These are phyloP conservation scores for Tenthredo notha DNA, from an alignment of 2,888 invertebrate species.

Conservation along the genomic window DNA sequence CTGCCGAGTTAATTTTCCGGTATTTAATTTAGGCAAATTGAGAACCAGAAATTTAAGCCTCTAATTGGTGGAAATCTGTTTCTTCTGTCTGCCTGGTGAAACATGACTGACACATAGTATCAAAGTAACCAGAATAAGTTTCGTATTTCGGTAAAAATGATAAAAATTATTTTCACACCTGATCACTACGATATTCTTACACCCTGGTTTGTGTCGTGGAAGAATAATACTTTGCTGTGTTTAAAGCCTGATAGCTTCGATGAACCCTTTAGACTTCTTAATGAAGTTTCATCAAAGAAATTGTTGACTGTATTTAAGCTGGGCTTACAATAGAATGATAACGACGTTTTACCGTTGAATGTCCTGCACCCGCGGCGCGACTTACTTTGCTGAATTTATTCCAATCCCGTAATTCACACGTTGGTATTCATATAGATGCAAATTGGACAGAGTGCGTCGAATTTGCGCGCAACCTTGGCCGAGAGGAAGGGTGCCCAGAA, in stretches of 20 bases:
- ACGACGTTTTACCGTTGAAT: background rate
- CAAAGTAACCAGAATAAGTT: background rate
- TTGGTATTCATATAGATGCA: conserved; percentile 68
- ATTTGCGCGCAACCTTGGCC: conserved; percentile 68
- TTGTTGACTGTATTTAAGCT: background rate
- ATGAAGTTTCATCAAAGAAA: conserved; percentile 5
- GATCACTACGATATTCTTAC: background rate
- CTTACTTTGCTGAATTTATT: conserved; percentile 68
- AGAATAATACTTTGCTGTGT: background rate
- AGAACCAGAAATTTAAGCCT: conserved; percentile 56
- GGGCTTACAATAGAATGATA: conserved; percentile 18
- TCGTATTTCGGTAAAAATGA: background rate
- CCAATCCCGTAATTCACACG: conserved; percentile 70
- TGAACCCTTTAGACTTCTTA: background rate
- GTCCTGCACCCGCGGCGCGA: conserved; percentile 40
- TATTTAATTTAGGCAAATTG: conserved; percentile 66
- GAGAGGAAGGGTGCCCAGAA: conserved; percentile 45
- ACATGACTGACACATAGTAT: conserved; percentile 39
- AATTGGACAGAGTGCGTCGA: conserved; percentile 70
- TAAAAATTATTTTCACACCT: background rate
- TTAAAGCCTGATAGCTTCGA: background rate
- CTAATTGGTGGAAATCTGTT: conserved; percentile 50
- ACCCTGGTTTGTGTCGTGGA: background rate
- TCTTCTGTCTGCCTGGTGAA: conserved; percentile 45
- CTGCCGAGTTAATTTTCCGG: conserved; percentile 63